A percentile compares a stretch with the other conserved stretches of the same genome.
phyloP scores from a whole-genome alignment of 2,797 vertebrate genomes.

The Pteronotus mesoamericanus region DNA sequence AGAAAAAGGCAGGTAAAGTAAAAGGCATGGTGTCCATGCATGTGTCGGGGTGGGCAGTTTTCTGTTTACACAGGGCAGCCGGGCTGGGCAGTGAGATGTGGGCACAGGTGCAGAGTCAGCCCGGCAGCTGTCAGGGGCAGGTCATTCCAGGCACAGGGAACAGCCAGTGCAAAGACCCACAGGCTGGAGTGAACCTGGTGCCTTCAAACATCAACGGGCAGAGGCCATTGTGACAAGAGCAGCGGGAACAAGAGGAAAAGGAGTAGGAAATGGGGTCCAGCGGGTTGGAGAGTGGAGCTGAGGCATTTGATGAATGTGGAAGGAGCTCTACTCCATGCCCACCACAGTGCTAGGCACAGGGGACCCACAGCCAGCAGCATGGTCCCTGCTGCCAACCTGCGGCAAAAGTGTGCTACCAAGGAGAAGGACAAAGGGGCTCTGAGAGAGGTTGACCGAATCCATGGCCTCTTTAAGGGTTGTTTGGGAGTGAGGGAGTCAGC shows the following conservation, averaged over 20 bases:
- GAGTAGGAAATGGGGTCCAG: background rate
- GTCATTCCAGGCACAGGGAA: background rate
- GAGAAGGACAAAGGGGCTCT: background rate
- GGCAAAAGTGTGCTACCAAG: accelerated
- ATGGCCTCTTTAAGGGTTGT: background rate
- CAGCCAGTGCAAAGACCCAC: background rate
- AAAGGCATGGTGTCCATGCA: background rate
- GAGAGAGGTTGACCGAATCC: background rate
- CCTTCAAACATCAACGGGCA: background rate
- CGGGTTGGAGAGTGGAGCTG: background rate
- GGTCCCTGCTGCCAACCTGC: background rate
- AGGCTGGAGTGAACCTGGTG: background rate
- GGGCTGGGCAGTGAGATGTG: background rate
- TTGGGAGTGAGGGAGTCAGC: background rate
- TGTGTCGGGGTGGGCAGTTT: background rate
- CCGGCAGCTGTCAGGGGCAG: background rate
- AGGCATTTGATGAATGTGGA: background rate
- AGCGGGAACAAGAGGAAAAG: background rate
- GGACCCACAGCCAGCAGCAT: background rate
- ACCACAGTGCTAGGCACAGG: background rate
- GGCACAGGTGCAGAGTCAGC: background rate
- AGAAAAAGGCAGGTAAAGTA: background rate
- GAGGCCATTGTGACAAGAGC: accelerated
- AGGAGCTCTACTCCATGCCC: background rate
- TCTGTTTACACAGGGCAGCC: background rate